Conservation (phyloP, 2,797 vertebrate species). For the Orestias chungarensis region DNA sequence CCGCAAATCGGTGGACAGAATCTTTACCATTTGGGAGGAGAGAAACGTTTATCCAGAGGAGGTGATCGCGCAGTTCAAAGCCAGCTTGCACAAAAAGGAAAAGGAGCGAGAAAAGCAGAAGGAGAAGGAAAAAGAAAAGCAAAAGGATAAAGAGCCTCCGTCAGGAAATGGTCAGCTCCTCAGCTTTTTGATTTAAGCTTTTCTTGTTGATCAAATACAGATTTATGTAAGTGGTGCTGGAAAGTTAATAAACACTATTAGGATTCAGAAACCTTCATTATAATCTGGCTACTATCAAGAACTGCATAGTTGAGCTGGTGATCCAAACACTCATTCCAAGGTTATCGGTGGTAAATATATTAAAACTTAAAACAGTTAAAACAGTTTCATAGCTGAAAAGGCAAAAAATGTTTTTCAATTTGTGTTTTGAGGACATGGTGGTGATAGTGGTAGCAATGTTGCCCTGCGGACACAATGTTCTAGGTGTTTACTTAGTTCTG, state of each 20-base stretch:
- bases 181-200: neutral
- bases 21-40: constrained; percentile 98
- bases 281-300: neutral
- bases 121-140: constrained; percentile 49
- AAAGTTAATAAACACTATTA: neutral
- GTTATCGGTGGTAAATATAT: too few relatives aligned
- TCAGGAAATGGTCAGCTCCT: constrained; percentile 62
- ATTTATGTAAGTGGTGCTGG: neutral
- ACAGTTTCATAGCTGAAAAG: neutral
- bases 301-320: too few relatives aligned
- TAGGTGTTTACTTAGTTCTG: too few relatives aligned
- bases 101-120: constrained; percentile 56
- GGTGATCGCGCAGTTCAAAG: constrained; percentile 87
- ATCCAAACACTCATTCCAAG: too few relatives aligned
- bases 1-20: constrained; percentile 92
- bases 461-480: too few relatives aligned
- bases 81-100: constrained; percentile 85
- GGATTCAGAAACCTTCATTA: neutral
- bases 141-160: constrained; percentile 54
- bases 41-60: constrained; percentile 94
- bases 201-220: neutral
- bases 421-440: too few relatives aligned
- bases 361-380: too few relatives aligned
- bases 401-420: too few relatives aligned
- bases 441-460: too few relatives aligned